These are phyloP conservation scores for Thaumetopoea pityocampa DNA, from an alignment of 1,140 invertebrate genomes.

Conservation along the genomic window DNA sequence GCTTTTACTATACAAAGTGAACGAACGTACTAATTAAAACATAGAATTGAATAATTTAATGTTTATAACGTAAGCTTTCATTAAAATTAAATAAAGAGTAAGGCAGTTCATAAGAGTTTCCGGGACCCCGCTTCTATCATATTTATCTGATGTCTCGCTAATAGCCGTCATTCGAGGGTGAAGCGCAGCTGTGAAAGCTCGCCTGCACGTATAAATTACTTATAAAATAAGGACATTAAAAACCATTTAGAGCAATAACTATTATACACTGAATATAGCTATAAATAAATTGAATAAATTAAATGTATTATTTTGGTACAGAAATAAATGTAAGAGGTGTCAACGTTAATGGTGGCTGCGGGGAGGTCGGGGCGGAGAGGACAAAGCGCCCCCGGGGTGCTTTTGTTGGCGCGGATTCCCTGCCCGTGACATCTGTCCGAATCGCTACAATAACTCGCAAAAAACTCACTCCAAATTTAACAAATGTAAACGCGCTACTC, in stretches of 20 bases:
- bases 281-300: conserved; percentile 68
- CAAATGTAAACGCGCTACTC: conserved; percentile 43
- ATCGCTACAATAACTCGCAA: conserved; percentile 67
- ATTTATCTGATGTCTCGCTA: conserved; percentile 59
- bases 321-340: conserved; percentile 59
- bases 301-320: conserved; percentile 62
- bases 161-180: conserved; percentile 54
- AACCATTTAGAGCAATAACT: conserved; percentile 71
- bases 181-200: conserved; percentile 49
- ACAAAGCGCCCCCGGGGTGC: conserved; percentile 63
- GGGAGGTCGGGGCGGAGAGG: conserved; percentile 42
- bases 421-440: conserved; percentile 71
- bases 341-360: conserved; percentile 58
- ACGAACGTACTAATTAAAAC: no score
- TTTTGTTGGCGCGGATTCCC: conserved; percentile 57
- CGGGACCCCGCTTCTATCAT: conserved; percentile 37
- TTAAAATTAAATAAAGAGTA: conserved; percentile 37
- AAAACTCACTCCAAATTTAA: conserved; percentile 61
- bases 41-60: conserved; percentile 6
- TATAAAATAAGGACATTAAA: conserved; percentile 70
- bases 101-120: conserved; percentile 40
- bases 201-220: conserved; percentile 56
- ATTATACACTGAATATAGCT: conserved; percentile 47
- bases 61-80: conserved; percentile 18
- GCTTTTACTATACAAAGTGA: no score